Evolutionary conservation across 2,113 vertebrate genomes (phyloP).

Genomic region (Gobiocypris rarus): DNA sequence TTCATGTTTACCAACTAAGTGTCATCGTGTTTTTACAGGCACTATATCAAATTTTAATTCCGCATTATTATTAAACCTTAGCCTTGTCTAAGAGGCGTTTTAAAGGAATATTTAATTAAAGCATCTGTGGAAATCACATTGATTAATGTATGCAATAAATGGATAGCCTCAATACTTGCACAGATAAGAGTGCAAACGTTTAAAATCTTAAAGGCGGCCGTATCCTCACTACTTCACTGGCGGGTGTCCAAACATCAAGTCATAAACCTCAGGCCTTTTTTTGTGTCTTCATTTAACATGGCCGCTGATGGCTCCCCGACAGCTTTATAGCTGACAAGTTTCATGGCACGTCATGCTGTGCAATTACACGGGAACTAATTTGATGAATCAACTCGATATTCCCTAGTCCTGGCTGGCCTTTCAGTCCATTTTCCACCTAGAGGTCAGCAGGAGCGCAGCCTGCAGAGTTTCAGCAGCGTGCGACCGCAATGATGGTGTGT

Average conservation of each 20-base stretch:
- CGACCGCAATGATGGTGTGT: conserved; percentile 72
- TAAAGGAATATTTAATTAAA: conserved; percentile 53
- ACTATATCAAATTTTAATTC: conserved; percentile 46
- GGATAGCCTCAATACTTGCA: conserved; percentile 51
- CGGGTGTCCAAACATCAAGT: conserved; percentile 81
- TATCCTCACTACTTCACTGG: conserved; percentile 71
- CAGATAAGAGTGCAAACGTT: conserved; percentile 23
- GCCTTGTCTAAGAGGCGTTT: conserved; percentile 42
- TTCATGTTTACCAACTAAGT: not conserved
- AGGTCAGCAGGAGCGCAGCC: conserved; percentile 83
- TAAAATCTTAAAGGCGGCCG: conserved; percentile 43
- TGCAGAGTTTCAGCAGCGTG: conserved; percentile 80
- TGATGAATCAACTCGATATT: conserved; percentile 96
- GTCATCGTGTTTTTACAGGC: conserved; percentile 17
- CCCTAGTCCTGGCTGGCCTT: conserved; percentile 81
- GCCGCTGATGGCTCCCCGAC: conserved; percentile 88
- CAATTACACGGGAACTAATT: conserved; percentile 91
- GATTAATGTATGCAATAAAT: conserved; percentile 36
- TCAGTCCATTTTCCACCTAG: conserved; percentile 77
- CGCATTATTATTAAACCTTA: conserved; percentile 29
- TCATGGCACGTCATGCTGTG: conserved; percentile 87
- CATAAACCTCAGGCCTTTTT: conserved; percentile 77
- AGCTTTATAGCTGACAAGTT: conserved; percentile 88
- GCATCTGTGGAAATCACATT: conserved; percentile 43
- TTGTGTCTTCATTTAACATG: conserved; percentile 88